phyloP scores from a whole-genome alignment of 1,140 invertebrate species.

The Neotoxoptera formosana region DNA sequence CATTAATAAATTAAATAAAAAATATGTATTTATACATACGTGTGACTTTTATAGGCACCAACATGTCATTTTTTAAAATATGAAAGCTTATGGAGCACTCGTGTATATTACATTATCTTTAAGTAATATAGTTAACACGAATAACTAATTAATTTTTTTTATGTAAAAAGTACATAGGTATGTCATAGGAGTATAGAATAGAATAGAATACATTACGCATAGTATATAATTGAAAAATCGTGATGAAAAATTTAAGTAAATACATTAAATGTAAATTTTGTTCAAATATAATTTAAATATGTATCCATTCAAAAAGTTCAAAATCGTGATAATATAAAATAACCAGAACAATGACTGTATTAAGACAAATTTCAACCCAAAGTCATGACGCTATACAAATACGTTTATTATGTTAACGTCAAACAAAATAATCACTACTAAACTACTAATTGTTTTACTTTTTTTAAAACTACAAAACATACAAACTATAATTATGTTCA shows the following conservation, averaged over 20 bases:
- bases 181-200: background rate
- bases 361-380: background rate
- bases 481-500: background rate
- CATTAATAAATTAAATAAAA: background rate
- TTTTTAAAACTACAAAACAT: background rate
- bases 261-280: background rate
- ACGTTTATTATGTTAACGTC: background rate
- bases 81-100: background rate
- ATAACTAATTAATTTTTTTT: background rate
- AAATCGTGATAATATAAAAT: constrained; percentile 26
- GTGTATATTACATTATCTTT: background rate
- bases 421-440: background rate
- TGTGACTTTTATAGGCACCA: background rate
- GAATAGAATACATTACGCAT: background rate
- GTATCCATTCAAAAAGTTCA: constrained; percentile 28
- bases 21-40: background rate
- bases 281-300: background rate
- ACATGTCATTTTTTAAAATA: background rate
- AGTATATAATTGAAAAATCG: constrained; percentile 13
- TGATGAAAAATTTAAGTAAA: constrained; percentile 23
- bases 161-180: background rate
- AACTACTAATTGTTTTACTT: background rate
- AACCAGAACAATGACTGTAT: background rate
- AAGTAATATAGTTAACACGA: background rate
- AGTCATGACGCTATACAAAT: background rate